Conservation (phyloP, 2,888 invertebrate genomes). For the Ypsolopha sequella region DNA sequence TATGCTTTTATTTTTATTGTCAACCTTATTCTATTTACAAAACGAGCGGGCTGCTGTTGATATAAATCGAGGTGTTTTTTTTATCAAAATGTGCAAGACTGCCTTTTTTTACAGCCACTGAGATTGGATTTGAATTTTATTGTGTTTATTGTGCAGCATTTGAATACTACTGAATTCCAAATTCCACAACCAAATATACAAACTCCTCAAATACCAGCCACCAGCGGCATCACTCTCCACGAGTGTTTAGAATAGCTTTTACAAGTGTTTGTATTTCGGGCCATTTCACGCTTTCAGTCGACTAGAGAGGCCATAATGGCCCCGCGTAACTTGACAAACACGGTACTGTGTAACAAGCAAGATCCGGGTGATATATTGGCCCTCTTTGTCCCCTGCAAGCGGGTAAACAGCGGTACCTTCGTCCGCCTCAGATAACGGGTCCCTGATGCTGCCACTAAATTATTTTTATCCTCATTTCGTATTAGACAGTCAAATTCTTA, state of each 20-base stretch:
- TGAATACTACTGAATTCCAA: neutral
- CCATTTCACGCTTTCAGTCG: slow-evolving; percentile 11
- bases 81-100: neutral
- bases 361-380: slow-evolving; percentile 55
- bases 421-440: slow-evolving; percentile 36
- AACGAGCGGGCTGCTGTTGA: slow-evolving; percentile 14
- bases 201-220: neutral
- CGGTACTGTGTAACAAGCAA: slow-evolving; percentile 39
- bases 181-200: too few relatives aligned
- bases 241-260: slow-evolving; percentile 1
- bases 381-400: slow-evolving; percentile 49
- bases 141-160: too few relatives aligned
- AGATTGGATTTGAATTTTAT: too few relatives aligned
- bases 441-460: slow-evolving; percentile 41
- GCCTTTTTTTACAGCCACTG: neutral
- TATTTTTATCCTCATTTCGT: slow-evolving; percentile 48
- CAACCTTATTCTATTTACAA: slow-evolving; percentile 30
- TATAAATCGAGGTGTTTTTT: neutral
- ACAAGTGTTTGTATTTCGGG: slow-evolving; percentile 16
- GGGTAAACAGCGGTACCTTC: slow-evolving; percentile 43
- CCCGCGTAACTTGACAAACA: slow-evolving; percentile 46
- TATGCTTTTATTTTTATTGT: slow-evolving; percentile 46
- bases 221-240: neutral
- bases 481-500: slow-evolving; percentile 26
- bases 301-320: slow-evolving; percentile 24